Evolutionary conservation across 2,888 invertebrate genomes (phyloP).

Genomic region (Cantharis rustica): DNA sequence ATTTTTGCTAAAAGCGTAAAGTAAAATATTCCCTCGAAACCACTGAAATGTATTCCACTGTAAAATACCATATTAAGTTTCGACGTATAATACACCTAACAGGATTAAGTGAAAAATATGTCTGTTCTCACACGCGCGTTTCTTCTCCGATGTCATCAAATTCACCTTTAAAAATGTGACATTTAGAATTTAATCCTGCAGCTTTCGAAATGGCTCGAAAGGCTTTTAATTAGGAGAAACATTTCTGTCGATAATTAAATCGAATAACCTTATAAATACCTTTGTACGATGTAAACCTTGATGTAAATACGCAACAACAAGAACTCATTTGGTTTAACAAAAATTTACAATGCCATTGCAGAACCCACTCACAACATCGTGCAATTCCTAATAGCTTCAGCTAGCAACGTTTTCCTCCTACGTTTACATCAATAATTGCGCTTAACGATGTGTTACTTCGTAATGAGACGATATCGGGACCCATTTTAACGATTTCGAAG

Average conservation of each 20-base stretch:
- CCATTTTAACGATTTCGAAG: constrained; percentile 39
- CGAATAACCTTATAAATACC: not conserved
- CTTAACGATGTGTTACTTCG: constrained; percentile 45
- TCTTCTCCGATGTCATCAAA: not conserved
- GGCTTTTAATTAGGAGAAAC: not conserved
- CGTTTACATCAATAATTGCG: constrained; percentile 46
- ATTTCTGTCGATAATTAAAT: not conserved
- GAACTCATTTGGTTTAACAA: constrained; percentile 21
- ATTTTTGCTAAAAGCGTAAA: not conserved
- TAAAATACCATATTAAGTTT: constrained; percentile 26
- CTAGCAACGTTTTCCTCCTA: constrained; percentile 38
- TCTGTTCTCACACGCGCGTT: constrained; percentile 17
- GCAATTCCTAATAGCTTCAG: constrained; percentile 35
- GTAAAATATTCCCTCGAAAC: constrained; percentile 10
- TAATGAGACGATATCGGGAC: constrained; percentile 42
- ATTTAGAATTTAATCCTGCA: not conserved
- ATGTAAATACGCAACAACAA: constrained; percentile 8
- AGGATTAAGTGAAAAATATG: constrained; percentile 27
- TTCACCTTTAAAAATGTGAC: not conserved
- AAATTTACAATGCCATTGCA: constrained; percentile 20
- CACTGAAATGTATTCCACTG: constrained; percentile 24
- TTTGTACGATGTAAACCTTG: not conserved
- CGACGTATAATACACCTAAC: constrained; percentile 25
- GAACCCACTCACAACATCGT: constrained; percentile 30
- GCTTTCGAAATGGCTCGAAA: not conserved